These are phyloP conservation scores for Rhadinocentrus ornatus DNA, from an alignment of 2,797 vertebrate genomes.

Conservation along the genomic window DNA sequence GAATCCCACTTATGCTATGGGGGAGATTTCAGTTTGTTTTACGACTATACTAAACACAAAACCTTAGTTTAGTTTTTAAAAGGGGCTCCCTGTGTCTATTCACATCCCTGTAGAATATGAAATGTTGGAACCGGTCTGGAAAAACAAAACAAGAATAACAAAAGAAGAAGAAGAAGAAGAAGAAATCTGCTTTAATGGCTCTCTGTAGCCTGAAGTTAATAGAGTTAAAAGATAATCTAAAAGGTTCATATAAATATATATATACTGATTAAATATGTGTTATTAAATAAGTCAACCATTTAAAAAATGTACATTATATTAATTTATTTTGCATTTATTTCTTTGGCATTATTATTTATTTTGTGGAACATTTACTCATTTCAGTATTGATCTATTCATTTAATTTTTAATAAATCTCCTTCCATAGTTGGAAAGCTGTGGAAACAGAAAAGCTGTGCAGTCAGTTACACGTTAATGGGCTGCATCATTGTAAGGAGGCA, in stretches of 20 bases:
- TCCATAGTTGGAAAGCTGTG: neutral
- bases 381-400: too few relatives aligned
- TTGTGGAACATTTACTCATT: too few relatives aligned
- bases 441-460: neutral
- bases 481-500: constrained; percentile 2
- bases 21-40: constrained; percentile 26
- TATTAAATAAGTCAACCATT: too few relatives aligned
- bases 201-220: too few relatives aligned
- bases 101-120: neutral
- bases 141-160: constrained; percentile 6
- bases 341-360: too few relatives aligned
- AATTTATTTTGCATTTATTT: too few relatives aligned
- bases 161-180: neutral
- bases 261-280: too few relatives aligned
- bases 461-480: neutral
- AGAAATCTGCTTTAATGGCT: constrained; percentile 33
- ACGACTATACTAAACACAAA: constrained; percentile 25
- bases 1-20: constrained; percentile 38
- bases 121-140: constrained; percentile 14
- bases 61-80: constrained; percentile 33
- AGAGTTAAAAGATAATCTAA: too few relatives aligned
- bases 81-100: constrained; percentile 1
- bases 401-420: too few relatives aligned
- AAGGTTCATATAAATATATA: too few relatives aligned
- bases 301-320: too few relatives aligned